These are phyloP conservation scores for Craniophora ligustri DNA, from an alignment of 2,888 invertebrate genomes.

Conservation along the genomic window DNA sequence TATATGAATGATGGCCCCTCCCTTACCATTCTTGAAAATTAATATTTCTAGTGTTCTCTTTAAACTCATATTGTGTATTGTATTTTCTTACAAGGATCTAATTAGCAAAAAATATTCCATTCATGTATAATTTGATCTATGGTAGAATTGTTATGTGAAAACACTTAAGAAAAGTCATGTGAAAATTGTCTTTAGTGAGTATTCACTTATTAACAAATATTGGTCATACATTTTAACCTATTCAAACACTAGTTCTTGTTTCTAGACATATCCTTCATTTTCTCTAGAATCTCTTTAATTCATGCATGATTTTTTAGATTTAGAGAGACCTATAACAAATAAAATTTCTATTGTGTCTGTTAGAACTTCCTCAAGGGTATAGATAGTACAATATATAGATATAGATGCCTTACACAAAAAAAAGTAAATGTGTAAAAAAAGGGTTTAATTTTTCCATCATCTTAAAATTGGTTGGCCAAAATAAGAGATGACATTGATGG, in stretches of 20 bases:
- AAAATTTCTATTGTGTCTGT: no score
- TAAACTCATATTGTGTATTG: not conserved
- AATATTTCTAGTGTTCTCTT: no score
- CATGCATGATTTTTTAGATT: no score
- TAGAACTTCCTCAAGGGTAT: not conserved
- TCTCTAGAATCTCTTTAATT: no score
- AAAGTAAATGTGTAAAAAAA: not conserved
- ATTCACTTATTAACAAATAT: no score
- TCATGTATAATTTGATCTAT: no score
- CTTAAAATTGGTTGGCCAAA: conserved; percentile 16
- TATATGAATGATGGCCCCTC: no score
- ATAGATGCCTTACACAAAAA: not conserved
- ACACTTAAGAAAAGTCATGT: not conserved
- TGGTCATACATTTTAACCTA: not conserved
- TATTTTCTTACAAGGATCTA: conserved; percentile 15
- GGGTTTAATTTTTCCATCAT: not conserved
- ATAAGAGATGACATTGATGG: conserved; percentile 68
- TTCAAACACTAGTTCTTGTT: no score
- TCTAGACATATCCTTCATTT: no score
- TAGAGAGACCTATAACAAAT: no score
- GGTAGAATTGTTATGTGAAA: not conserved
- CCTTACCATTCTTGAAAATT: no score
- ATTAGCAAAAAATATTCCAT: not conserved
- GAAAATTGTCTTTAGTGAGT: not conserved
- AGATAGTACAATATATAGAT: not conserved